phyloP scores from a whole-genome alignment of 2,888 invertebrate genomes.

The Tenthredo notha region DNA sequence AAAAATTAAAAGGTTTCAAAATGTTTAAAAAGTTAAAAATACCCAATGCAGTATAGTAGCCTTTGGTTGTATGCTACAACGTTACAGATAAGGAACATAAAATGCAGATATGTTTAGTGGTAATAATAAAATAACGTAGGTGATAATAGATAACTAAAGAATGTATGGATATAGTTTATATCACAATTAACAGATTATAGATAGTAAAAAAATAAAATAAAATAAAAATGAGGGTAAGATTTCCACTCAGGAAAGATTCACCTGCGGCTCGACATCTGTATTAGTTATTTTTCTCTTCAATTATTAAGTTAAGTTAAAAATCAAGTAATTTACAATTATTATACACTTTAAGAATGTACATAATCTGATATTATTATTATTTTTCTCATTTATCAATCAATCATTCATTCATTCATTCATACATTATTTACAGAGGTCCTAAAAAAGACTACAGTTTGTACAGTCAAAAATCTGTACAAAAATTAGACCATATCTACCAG shows the following conservation, averaged over 20 bases:
- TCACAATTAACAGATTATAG: conserved; percentile 67
- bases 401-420: not conserved
- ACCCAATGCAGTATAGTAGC: conserved; percentile 62
- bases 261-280: not conserved
- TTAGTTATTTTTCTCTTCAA: not conserved
- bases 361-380: not conserved
- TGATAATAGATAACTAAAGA: conserved; percentile 56
- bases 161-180: conserved; percentile 65
- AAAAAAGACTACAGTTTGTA: conserved; percentile 31
- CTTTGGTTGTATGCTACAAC: conserved; percentile 68
- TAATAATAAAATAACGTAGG: conserved; percentile 56
- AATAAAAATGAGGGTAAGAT: not conserved
- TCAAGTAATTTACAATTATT: conserved; percentile 60
- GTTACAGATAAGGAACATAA: conserved; percentile 64
- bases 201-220: conserved; percentile 57
- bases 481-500: conserved; percentile 54
- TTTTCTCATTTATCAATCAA: not conserved
- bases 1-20: conserved; percentile 35
- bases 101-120: conserved; percentile 58
- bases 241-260: not conserved
- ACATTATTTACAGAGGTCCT: conserved; percentile 21
- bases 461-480: conserved; percentile 28
- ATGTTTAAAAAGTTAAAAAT: not conserved
- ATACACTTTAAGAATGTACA: conserved; percentile 25
- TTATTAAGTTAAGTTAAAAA: conserved; percentile 39